Evolutionary conservation across 2,113 vertebrate genomes (phyloP).

Genomic region (Clarias batrachus): DNA sequence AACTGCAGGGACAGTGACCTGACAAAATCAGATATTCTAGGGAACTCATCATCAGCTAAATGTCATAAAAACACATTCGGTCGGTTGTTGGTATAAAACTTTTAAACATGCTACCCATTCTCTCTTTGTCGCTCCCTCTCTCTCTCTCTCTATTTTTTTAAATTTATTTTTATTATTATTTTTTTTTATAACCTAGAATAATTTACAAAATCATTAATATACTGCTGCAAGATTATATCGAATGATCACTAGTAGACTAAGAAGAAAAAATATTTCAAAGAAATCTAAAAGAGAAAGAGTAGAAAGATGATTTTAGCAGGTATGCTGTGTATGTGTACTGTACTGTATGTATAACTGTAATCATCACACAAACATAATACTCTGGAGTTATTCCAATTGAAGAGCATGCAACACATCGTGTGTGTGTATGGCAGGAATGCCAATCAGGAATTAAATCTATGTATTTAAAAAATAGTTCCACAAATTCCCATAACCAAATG

Average conservation of each 20-base stretch:
- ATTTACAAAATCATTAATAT: slow-evolving; percentile 72
- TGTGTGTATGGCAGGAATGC: slow-evolving; percentile 40
- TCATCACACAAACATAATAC: slow-evolving; percentile 33
- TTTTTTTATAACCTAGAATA: slow-evolving; percentile 64
- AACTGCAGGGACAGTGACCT: slow-evolving; percentile 44
- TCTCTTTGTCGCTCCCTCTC: neutral
- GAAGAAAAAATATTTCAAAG: slow-evolving; percentile 36
- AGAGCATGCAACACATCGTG: slow-evolving; percentile 22
- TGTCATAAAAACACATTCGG: slow-evolving; percentile 75
- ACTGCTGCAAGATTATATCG: slow-evolving; percentile 55
- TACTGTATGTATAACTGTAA: neutral
- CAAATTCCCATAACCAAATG: neutral
- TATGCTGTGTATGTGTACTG: neutral
- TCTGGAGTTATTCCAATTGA: slow-evolving; percentile 8
- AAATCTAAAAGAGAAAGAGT: slow-evolving; percentile 40
- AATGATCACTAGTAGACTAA: slow-evolving; percentile 57
- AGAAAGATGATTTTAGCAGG: slow-evolving; percentile 38
- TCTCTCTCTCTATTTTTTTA: neutral
- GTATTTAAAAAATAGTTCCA: slow-evolving; percentile 12
- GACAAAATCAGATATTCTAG: slow-evolving; percentile 38
- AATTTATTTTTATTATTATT: neutral
- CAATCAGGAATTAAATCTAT: slow-evolving; percentile 19
- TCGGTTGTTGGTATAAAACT: slow-evolving; percentile 75
- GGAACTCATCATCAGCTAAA: slow-evolving; percentile 47
- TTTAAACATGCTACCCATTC: slow-evolving; percentile 55